Percentiles rank a stretch among this genome's conserved stretches.
phyloP scores from a whole-genome alignment of 2,113 vertebrate species.

The Alces alces region DNA sequence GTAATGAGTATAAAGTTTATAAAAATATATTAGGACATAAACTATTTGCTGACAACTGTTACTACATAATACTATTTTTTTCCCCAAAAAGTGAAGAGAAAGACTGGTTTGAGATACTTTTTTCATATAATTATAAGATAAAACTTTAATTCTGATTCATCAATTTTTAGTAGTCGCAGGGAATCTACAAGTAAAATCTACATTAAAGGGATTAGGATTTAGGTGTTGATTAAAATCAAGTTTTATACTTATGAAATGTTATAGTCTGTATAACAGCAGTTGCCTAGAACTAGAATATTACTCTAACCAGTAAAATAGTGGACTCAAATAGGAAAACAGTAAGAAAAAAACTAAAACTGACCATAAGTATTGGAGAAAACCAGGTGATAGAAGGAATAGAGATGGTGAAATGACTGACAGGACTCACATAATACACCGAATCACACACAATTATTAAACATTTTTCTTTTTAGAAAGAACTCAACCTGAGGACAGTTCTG shows the following conservation, averaged over 20 bases:
- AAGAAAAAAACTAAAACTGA: background rate
- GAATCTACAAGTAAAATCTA: background rate
- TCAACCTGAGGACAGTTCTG: background rate
- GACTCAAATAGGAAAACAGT: background rate
- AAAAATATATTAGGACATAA: background rate
- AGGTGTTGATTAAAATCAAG: background rate
- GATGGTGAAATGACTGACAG: background rate
- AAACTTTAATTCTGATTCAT: background rate
- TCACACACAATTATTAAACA: background rate
- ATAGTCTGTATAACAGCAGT: background rate
- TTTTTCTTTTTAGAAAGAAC: background rate
- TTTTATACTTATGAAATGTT: background rate
- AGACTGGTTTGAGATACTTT: background rate
- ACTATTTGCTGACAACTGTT: background rate
- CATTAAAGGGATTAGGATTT: background rate
- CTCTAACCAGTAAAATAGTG: background rate
- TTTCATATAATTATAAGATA: background rate
- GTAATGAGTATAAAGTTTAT: background rate
- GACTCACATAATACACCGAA: background rate
- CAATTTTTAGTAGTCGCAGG: background rate
- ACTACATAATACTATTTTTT: background rate
- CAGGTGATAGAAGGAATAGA: background rate
- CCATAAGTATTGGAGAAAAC: background rate
- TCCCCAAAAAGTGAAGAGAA: background rate
- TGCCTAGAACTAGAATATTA: background rate